Evolutionary conservation across 2,113 vertebrate genomes (phyloP), one percentile per base, ranked within the genome.

Genomic region (Tympanuchus pallidicinctus): DNA sequence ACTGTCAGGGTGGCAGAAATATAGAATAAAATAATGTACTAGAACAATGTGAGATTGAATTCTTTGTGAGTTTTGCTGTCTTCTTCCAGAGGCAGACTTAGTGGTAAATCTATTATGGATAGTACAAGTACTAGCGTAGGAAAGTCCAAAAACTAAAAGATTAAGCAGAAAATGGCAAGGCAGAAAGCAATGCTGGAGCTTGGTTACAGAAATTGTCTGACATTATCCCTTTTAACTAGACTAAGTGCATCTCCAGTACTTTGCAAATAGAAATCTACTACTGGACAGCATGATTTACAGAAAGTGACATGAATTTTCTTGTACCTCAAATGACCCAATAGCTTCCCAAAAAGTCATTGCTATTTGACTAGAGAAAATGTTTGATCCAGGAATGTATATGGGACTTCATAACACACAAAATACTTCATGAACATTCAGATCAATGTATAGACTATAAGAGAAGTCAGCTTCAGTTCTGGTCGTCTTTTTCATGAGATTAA

Each of bases 361-460:
- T 89, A 59, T 82, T 85, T 94, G 57, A 65, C 43, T 75, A 57
- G 82, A 69, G 22, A 75, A 92, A 91, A 84, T 70, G n/a, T 73
- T 94, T 91, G 28, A 67, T 75, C 38, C 70, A n/a, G 78, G 77
- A 6, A 76, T 82, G 36, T 90, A 50, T 47, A 42, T 1, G 6
- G 64, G 36, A 79, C 13, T 91, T 84, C 11, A 14, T 52, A 72
- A 78, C 28, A 71, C 32, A 15, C 2, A 63, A 47, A 70, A 32
- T 38, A 69, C 25, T 88, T 83, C 42, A 64, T 48, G 86, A 77
- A 32, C n/a, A 45, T 56, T 80, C 69, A 71, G 34, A 57, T 78
- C 81, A 67, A 75, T 30, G 15, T 45, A 84, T n/a, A 72, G 36
- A 47, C 61, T 78, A 30, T 40, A 78, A 72, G 27, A 48, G 91